Percentiles rank a stretch among this genome's conserved stretches.
phyloP scores from a whole-genome alignment of 37 sponge, comb jelly and placozoan genomes.

The Lycopodina hypogea region DNA sequence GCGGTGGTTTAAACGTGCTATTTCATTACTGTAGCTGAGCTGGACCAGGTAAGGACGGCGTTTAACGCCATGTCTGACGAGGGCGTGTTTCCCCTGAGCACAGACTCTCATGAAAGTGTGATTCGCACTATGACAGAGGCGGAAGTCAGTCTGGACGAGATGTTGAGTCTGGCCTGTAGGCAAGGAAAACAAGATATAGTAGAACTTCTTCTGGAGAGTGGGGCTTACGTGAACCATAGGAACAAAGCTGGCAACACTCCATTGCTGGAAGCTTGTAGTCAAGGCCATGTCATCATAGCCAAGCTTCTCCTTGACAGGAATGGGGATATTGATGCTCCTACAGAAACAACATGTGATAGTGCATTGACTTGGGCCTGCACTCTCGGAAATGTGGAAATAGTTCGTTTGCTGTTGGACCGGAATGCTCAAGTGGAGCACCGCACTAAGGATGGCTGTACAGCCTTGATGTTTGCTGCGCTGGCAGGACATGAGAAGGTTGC shows the following conservation, averaged over 20 bases:
- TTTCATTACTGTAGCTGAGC: neutral
- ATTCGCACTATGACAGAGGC: conserved; percentile 67
- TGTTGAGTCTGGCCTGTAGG: conserved; percentile 96
- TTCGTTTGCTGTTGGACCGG: conserved; percentile 78
- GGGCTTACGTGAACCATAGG: conserved; percentile 90
- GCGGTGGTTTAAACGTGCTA: neutral
- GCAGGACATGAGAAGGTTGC: conserved; percentile 93
- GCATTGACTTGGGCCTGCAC: conserved; percentile 99
- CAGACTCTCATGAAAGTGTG: conserved; percentile 45
- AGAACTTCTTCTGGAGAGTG: conserved; percentile 94
- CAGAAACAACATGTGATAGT: conserved; percentile 94
- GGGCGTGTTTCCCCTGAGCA: conserved; percentile 14
- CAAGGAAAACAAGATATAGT: conserved; percentile 99
- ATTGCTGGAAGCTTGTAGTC: conserved; percentile 95
- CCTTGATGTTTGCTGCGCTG: conserved; percentile 96
- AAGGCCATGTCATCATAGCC: conserved; percentile 93
- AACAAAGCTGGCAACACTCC: conserved; percentile 99
- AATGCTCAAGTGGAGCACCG: conserved; percentile 92
- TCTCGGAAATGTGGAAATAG: conserved; percentile 92
- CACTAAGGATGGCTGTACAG: conserved; percentile 97
- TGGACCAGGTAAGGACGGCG: neutral
- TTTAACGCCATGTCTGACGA: conserved; percentile 27
- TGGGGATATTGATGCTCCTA: conserved; percentile 92
- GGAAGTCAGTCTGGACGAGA: conserved; percentile 96
- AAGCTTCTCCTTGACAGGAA: conserved; percentile 83